These are phyloP conservation scores for Hydropsyche tenuis DNA, from an alignment of 1,140 invertebrate genomes.

Conservation along the genomic window DNA sequence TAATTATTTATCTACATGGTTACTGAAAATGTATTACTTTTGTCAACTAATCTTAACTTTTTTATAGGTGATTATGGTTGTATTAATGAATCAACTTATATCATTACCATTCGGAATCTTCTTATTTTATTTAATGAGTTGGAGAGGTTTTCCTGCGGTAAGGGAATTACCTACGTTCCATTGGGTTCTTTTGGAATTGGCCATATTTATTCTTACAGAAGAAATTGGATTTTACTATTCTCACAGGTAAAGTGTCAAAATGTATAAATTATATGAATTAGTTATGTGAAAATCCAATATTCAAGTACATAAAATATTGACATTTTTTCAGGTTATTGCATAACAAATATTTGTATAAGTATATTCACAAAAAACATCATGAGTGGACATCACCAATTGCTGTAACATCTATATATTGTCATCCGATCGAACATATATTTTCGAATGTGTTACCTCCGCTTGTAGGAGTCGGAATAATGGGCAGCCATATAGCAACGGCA, in stretches of 20 bases:
- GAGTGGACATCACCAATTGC: slow-evolving; percentile 87
- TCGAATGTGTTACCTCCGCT: slow-evolving; percentile 83
- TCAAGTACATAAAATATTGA: neutral
- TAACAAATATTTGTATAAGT: slow-evolving; percentile 77
- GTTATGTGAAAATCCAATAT: neutral
- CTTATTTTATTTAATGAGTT: slow-evolving; percentile 71
- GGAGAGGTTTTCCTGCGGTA: slow-evolving; percentile 72
- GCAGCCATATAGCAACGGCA: slow-evolving; percentile 81
- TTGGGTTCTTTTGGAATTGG: slow-evolving; percentile 81
- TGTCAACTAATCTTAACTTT: neutral
- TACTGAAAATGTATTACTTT: neutral
- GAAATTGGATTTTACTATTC: slow-evolving; percentile 89
- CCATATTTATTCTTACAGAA: slow-evolving; percentile 79
- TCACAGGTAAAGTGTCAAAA: slow-evolving; percentile 69
- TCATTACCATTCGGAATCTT: slow-evolving; percentile 71
- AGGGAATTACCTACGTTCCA: slow-evolving; percentile 81
- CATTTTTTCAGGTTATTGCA: slow-evolving; percentile 79
- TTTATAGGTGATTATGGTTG: slow-evolving; percentile 69
- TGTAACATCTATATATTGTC: slow-evolving; percentile 84
- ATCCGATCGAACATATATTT: slow-evolving; percentile 86
- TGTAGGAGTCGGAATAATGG: slow-evolving; percentile 80
- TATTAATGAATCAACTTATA: slow-evolving; percentile 80
- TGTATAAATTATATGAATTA: neutral
- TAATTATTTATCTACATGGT: slow-evolving; percentile 16
- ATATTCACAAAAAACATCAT: slow-evolving; percentile 87